phyloP scores from a whole-genome alignment of 2,888 invertebrate genomes.

The Drosophila paramelanica region DNA sequence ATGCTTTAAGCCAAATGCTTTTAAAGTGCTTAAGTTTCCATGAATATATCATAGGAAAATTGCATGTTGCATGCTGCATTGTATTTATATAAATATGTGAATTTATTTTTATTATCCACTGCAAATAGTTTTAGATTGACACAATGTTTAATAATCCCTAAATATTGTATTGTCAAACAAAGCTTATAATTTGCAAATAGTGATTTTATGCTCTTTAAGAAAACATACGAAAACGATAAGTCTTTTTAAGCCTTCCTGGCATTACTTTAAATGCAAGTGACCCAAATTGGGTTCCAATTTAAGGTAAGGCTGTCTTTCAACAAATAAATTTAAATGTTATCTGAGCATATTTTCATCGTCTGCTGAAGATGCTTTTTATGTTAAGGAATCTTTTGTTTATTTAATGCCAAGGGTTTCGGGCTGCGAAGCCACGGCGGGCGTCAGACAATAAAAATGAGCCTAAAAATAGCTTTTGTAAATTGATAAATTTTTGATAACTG shows the following conservation, averaged over 20 bases:
- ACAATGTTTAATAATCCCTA: neutral
- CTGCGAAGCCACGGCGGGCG: neutral
- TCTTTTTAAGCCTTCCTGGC: neutral
- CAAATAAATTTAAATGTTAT: neutral
- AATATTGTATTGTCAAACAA: neutral
- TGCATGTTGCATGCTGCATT: neutral
- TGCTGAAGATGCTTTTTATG: neutral
- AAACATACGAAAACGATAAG: neutral
- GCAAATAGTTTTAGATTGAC: neutral
- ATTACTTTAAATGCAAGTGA: neutral
- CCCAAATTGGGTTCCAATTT: neutral
- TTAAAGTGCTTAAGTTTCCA: slow-evolving; percentile 43
- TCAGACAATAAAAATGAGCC: neutral
- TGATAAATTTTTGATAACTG: neutral
- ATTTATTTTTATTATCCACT: neutral
- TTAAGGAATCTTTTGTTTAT: neutral
- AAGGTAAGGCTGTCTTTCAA: neutral
- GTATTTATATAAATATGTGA: neutral
- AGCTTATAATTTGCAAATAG: slow-evolving; percentile 3
- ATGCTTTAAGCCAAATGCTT: slow-evolving; percentile 50
- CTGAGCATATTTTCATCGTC: neutral
- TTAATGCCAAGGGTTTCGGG: neutral
- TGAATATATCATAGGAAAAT: slow-evolving; percentile 7
- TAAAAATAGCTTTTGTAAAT: neutral
- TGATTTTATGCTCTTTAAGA: neutral